Evolutionary conservation across 2,113 vertebrate species (phyloP), one percentile per base, ranked within the genome.

Genomic region (Semicossyphus pulcher): DNA sequence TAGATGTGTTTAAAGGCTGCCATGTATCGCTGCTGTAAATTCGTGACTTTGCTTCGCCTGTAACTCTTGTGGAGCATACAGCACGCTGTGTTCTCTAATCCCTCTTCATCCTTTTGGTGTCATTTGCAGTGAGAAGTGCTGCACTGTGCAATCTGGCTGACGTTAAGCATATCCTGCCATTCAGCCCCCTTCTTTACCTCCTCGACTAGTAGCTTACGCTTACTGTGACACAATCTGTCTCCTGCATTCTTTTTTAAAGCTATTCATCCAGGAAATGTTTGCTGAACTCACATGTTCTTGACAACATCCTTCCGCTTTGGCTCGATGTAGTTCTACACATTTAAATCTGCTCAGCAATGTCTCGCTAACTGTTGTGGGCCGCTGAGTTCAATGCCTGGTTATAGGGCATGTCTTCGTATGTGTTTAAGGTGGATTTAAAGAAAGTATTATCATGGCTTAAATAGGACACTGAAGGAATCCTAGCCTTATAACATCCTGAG

Each of bases 111-210:
- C 86, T 64, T 71, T 76, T 49, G 80, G 83, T 85, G 86, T 89
- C 84, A 76, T 84, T 86, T 88, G 73, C 72, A 44, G 80, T 64
- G 69, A 87, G 83, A 82, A 87, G 86, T 87, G 85, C 86, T 87
- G 83, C 85, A 70, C 66, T 65, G 69, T 88, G 86, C 87, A 86
- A 62, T 90, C 88, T 85, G 86, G 79, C 89, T 89, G 89, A 88
- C 89, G 78, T 88, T 89, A 88, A 91, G 89, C 86, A 79, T 72
- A 81, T 82, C 86, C 83, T 78, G 86, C 88, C 81, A 89, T 90
- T 85, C 80, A 88, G 75, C 53, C 70, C 76, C 70, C 86, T 62
- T 86, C 84, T 87, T 84, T 85, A 85, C 82, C 82, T 84, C 75
- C 83, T 74, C 51, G 72, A 84, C 75, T 85, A 39, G 69, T 70